These are phyloP conservation scores for Chaetodon trifascialis DNA, from an alignment of 2,113 vertebrate genomes.

Conservation along the genomic window DNA sequence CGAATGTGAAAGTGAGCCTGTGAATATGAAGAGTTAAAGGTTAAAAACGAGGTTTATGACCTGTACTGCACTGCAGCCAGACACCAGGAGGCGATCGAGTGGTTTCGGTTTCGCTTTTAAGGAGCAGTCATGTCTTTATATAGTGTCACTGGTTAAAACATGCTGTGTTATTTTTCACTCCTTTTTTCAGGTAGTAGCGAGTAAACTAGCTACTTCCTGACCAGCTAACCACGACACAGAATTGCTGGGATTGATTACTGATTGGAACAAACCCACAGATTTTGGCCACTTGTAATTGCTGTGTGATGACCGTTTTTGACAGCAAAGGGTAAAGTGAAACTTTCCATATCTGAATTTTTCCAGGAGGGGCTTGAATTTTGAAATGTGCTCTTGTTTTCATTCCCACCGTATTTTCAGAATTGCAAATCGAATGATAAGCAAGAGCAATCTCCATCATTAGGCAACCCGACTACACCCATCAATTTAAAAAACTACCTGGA, in stretches of 20 bases:
- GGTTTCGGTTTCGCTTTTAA: too few relatives aligned
- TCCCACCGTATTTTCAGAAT: neutral
- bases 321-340: too few relatives aligned
- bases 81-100: too few relatives aligned
- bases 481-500: neutral
- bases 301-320: too few relatives aligned
- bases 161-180: neutral
- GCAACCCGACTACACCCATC: neutral
- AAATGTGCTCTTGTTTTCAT: neutral
- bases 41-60: too few relatives aligned
- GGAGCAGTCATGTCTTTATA: too few relatives aligned
- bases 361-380: neutral
- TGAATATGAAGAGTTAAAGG: neutral
- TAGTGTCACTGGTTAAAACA: neutral
- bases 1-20: constrained; percentile 86
- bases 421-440: too few relatives aligned
- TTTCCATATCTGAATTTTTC: neutral
- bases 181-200: neutral
- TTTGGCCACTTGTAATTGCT: too few relatives aligned
- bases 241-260: neutral
- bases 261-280: neutral
- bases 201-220: too few relatives aligned
- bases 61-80: too few relatives aligned
- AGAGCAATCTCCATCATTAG: neutral
- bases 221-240: neutral